Conservation (phyloP, 1,140 invertebrate genomes). For the Cherax quadricarinatus region DNA sequence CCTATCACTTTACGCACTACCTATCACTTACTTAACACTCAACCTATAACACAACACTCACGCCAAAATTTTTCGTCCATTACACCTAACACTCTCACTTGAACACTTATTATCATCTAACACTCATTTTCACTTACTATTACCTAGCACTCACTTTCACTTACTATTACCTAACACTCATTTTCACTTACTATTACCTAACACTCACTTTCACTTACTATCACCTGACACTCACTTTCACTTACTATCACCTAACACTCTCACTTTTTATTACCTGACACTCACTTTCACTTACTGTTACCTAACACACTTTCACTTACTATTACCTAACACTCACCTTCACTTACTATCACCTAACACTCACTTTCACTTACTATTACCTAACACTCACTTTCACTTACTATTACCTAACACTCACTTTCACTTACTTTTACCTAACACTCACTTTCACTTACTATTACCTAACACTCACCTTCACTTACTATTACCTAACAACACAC, state of each 20-base stretch:
- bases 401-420: too few relatives aligned
- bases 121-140: background rate
- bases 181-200: background rate
- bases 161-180: background rate
- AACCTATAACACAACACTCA: background rate
- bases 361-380: too few relatives aligned
- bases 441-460: too few relatives aligned
- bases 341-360: background rate
- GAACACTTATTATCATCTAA: background rate
- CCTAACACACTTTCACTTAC: background rate
- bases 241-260: background rate
- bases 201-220: background rate
- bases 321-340: background rate
- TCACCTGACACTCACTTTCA: background rate
- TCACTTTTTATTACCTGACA: background rate
- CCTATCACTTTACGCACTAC: too few relatives aligned
- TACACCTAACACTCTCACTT: background rate
- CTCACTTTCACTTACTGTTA: background rate
- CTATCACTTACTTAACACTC: background rate
- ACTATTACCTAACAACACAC: background rate
- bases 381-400: background rate
- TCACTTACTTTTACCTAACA: too few relatives aligned
- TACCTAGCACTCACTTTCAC: background rate
- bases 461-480: background rate
- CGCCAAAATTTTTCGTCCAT: background rate